phyloP scores from a whole-genome alignment of 2,113 vertebrate species.

The Pelecanus crispus region DNA sequence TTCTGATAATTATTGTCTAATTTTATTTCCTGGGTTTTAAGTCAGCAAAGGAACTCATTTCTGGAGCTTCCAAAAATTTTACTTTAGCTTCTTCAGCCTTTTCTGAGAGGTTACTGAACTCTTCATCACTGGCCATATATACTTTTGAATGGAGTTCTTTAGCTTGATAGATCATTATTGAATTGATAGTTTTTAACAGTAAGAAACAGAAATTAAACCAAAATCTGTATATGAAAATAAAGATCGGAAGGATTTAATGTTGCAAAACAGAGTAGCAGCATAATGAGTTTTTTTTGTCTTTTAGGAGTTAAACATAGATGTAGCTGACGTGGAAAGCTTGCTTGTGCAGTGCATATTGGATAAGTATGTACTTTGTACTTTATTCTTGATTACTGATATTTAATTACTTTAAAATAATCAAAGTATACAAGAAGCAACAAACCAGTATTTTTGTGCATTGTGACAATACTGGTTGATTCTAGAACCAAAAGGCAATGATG shows the following conservation, averaged over 20 bases:
- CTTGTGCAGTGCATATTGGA: constrained; percentile 99
- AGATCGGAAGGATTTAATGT: not conserved
- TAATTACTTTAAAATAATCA: not conserved
- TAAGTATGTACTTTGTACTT: constrained; percentile 89
- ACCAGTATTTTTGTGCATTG: not conserved
- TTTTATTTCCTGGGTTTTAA: not conserved
- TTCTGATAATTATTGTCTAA: not conserved
- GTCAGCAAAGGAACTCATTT: not conserved
- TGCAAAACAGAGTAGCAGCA: not conserved
- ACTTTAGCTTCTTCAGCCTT: not conserved
- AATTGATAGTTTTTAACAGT: not conserved
- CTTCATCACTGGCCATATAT: not conserved
- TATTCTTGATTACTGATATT: not conserved
- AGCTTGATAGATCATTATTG: not conserved
- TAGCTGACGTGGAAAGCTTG: constrained; percentile 98
- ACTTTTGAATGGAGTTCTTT: not conserved
- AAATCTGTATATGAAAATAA: not conserved
- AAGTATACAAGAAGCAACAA: not conserved
- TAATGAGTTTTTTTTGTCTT: constrained; percentile 49
- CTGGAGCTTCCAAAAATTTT: not conserved
- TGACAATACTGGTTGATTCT: not conserved
- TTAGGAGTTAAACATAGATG: constrained; percentile 98
- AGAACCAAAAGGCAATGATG: not conserved
- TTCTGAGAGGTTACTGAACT: not conserved
- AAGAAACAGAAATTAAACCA: not conserved